Conservation (phyloP, 2,113 vertebrate genomes). For the Ancistrus triradiatus region DNA sequence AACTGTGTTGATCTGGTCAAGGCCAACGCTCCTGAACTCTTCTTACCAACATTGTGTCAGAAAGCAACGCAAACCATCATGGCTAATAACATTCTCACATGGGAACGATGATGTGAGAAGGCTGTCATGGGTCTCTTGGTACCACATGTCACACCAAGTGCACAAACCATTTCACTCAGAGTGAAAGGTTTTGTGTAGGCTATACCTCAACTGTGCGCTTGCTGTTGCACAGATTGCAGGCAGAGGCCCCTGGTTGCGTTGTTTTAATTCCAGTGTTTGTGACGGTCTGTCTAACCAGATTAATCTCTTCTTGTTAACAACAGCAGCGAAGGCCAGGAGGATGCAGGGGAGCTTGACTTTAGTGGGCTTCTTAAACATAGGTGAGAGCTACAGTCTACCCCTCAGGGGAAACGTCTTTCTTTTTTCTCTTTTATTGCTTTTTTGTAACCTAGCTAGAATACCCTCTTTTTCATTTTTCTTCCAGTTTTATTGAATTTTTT, state of each 20-base stretch:
- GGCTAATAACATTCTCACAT: constrained; percentile 42
- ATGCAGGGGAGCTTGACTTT: constrained; percentile 99
- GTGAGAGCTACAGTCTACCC: constrained; percentile 78
- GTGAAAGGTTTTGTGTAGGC: constrained; percentile 57
- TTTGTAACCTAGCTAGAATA: not conserved
- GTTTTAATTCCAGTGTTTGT: constrained; percentile 61
- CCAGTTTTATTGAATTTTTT: too few relatives aligned
- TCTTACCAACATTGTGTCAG: constrained; percentile 57
- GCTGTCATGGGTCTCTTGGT: constrained; percentile 36
- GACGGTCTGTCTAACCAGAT: constrained; percentile 67
- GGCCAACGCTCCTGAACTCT: constrained; percentile 54
- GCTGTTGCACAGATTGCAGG: constrained; percentile 59
- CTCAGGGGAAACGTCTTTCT: constrained; percentile 41
- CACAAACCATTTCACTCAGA: constrained; percentile 59
- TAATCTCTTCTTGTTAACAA: constrained; percentile 91
- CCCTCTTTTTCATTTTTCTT: not conserved
- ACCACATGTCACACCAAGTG: constrained; percentile 45
- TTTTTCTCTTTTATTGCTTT: constrained; percentile 29
- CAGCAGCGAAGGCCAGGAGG: constrained; percentile 98
- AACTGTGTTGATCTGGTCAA: constrained; percentile 48
- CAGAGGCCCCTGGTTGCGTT: constrained; percentile 60
- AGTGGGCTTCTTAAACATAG: constrained; percentile 99
- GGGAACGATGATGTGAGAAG: constrained; percentile 45
- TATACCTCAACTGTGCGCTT: constrained; percentile 68
- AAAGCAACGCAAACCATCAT: constrained; percentile 65